Evolutionary conservation across 1,140 invertebrate genomes (phyloP), one percentile per base, ranked within the genome.

Genomic region (Zaprionus ghesquierei): DNA sequence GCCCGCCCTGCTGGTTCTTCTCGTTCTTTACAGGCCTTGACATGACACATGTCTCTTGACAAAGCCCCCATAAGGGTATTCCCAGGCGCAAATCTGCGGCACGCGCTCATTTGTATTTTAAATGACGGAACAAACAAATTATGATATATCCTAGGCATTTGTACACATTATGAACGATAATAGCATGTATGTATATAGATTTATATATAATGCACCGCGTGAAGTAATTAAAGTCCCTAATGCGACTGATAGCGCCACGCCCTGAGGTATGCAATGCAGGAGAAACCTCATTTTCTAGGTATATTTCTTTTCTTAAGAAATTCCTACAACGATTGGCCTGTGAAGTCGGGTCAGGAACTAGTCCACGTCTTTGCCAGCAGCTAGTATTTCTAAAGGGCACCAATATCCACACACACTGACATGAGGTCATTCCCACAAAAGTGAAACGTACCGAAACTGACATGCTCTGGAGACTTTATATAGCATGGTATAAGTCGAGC

Each of bases 31-130:
- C 35, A 68, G 63, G 49, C 69, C 69, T 56, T 72, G 69, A 72
- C 69, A 68, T 68, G 69, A 72, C 55, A 68, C 55, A 68, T 53
- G 63, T 53, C 63, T 53, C 63, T 54, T 72, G 69, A 46, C 63
- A 54, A 54, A 29, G 49, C 55, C 56, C 29, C 56, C 35, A 72
- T 49, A 68, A 46, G 35, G 63, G 35, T 72, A 68, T 72, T 72
- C 55, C 69, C 63, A 68, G 35, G 49, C 35, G 27, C 63, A 72
- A 51, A 51, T 51, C 50, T 25, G 59, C 23, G 13, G 31, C 46
- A 50, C 60, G 23, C 49, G 56, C 41, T 53, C 60, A 62, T 62
- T 62, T 62, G n/a, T n/a, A n/a, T n/a, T 38, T 61, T 35, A 62
- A 51, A 51, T 51, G 33, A 50, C 18, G 29, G 9, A 49, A 51